Percentiles rank a stretch among this genome's conserved stretches.
Evolutionary conservation across 2,888 invertebrate species (phyloP).

Genomic region (Microplitis deprimator): DNA sequence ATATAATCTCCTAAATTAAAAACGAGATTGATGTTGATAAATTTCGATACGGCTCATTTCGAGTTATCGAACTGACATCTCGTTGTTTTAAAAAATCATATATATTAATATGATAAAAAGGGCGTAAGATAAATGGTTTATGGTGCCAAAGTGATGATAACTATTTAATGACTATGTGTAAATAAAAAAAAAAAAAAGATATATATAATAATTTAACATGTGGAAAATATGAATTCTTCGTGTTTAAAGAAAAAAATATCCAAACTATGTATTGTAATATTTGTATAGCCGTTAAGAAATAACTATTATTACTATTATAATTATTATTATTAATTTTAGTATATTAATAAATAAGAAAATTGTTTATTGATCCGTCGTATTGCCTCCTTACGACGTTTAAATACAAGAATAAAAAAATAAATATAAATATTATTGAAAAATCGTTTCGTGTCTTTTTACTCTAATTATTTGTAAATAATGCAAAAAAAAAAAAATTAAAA

Average conservation of each 20-base stretch:
- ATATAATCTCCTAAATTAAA: no score
- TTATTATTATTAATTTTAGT: slow-evolving; percentile 59
- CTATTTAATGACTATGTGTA: slow-evolving; percentile 44
- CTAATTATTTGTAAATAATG: no score
- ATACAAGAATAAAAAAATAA: slow-evolving; percentile 45
- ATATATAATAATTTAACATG: slow-evolving; percentile 59
- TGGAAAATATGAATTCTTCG: slow-evolving; percentile 49
- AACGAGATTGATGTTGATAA: no score
- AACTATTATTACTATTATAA: background rate
- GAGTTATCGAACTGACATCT: no score
- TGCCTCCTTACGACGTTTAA: slow-evolving; percentile 60
- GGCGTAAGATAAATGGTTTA: slow-evolving; percentile 35
- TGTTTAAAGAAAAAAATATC: slow-evolving; percentile 40
- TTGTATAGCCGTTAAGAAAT: slow-evolving; percentile 61
- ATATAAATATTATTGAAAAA: background rate
- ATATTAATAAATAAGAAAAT: slow-evolving; percentile 30
- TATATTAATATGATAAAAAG: no score
- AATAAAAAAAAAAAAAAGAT: slow-evolving; percentile 56
- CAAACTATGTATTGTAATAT: slow-evolving; percentile 56
- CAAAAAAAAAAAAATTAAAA: no score
- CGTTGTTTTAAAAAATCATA: no score
- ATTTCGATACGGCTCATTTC: no score
- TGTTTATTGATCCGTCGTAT: slow-evolving; percentile 60
- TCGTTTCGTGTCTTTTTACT: background rate
- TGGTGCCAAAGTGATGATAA: slow-evolving; percentile 53